Base-by-base conservation (phyloP, 2,113 vertebrate genomes). In the Misgurnus mizolepis region DNA sequence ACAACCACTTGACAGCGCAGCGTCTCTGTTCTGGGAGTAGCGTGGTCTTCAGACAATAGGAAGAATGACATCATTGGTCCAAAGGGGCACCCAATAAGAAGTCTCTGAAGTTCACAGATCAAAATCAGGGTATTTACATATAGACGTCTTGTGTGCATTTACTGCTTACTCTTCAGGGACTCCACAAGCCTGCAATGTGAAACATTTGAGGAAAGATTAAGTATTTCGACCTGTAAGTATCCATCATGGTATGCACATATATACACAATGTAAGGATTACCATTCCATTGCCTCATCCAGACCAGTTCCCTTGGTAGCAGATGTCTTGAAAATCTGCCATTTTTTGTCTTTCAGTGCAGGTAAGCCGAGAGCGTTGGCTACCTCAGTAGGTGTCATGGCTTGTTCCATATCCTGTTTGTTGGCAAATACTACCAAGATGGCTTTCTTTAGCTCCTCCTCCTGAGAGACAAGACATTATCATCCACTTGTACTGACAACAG, bases 341-440 rank as follows among this genome's bases (percentile, higher is more conserved):
- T 98, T 99, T 39, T 96, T 93, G 90, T 99, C 97, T 87, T 99
- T 99, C 81, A 99, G 85, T 27, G 95, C 96, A 0, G 97, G 94
- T 47, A 99, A 91, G 14, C 98, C 98, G 1, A 99, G 93, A 0
- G 97, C 89, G 0, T 96, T 98, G 49, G 98, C 98, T 89, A 99
- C 97, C 87, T 99, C 98, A 2, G 97, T 94, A 58, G 97, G 96
- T 0, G 97, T 97, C 97, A 99, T 98, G 0, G 98, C 96, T 87
- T 97, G 96, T 66, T 98, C 97, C 97, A 99, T 99, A 87, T 99
- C 98, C 89, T 99, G 98, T 81, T 99, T 99, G 87, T 99, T 99
- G 43, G 98, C 98, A 91, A 99, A 99, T 66, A 99, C 98, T 83
- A 99, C 95, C 82, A 99, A 90, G 89, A 99, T 98, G 4, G 98